These are phyloP conservation scores for Galerucella nymphaeae DNA, from an alignment of 2,888 invertebrate species.

Conservation along the genomic window DNA sequence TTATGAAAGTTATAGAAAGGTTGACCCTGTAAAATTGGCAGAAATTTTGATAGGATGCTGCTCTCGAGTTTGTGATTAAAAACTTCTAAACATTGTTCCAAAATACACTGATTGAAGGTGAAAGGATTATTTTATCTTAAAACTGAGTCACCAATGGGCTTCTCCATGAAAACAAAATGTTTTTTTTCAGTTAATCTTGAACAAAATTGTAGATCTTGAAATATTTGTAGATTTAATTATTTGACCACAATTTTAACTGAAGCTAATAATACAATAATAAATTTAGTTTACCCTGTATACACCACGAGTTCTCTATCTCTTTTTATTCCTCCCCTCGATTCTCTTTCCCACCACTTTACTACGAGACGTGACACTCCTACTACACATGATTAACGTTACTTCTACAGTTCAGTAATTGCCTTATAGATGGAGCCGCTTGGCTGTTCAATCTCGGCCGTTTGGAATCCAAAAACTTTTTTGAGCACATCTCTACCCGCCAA, in stretches of 20 bases:
- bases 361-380: conserved; percentile 50
- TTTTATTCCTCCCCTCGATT: conserved; percentile 48
- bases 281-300: conserved; percentile 17
- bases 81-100: too few relatives aligned
- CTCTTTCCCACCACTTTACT: conserved; percentile 45
- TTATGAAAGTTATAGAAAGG: too few relatives aligned
- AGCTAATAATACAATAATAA: background rate
- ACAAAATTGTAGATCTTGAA: too few relatives aligned
- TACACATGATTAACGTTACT: conserved; percentile 23
- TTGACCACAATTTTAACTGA: background rate
- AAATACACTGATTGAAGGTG: too few relatives aligned
- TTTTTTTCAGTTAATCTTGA: too few relatives aligned
- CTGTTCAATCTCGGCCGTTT: background rate
- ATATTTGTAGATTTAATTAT: too few relatives aligned
- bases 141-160: too few relatives aligned
- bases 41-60: too few relatives aligned
- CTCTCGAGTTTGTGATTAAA: too few relatives aligned
- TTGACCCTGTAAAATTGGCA: too few relatives aligned
- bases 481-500: conserved; percentile 1
- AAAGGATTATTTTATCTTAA: too few relatives aligned
- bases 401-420: conserved; percentile 39
- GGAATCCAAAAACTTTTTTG: conserved; percentile 8
- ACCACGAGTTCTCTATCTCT: conserved; percentile 36
- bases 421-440: conserved; percentile 49
- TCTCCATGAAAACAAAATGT: too few relatives aligned